These are phyloP conservation scores for Melopsittacus undulatus DNA, from an alignment of 2,797 vertebrate genomes.

Conservation along the genomic window DNA sequence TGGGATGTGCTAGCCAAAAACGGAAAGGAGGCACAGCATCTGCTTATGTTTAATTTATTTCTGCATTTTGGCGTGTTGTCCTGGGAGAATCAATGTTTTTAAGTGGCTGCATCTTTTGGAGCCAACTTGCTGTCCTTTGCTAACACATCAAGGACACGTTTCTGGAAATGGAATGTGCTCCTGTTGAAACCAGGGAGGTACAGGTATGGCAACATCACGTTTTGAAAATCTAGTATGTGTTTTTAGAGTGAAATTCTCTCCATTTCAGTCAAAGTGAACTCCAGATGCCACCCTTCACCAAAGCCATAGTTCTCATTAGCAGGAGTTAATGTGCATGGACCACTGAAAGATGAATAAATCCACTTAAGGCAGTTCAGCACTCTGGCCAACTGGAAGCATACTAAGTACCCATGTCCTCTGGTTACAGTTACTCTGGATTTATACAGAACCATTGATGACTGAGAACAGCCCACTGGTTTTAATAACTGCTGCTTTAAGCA, in stretches of 20 bases:
- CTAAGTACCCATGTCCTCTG: not conserved
- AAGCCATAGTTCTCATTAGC: conserved; percentile 25
- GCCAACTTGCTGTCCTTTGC: conserved; percentile 67
- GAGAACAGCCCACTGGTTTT: not conserved
- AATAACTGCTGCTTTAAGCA: not conserved
- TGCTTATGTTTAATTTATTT: conserved; percentile 74
- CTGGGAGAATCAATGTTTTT: conserved; percentile 64
- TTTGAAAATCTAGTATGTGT: not conserved
- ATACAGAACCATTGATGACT: accelerated
- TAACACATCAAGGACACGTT: conserved; percentile 63
- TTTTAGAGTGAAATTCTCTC: conserved; percentile 32
- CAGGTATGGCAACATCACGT: not conserved
- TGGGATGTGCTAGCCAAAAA: conserved; percentile 59
- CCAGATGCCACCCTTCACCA: not conserved
- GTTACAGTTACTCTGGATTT: not conserved
- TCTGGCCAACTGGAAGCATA: not conserved
- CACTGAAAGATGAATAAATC: not conserved
- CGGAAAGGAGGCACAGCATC: conserved; percentile 66
- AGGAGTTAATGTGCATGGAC: not conserved
- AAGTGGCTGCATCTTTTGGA: conserved; percentile 63
- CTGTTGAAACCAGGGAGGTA: not conserved
- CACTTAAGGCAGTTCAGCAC: not conserved
- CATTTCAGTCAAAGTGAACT: conserved; percentile 31
- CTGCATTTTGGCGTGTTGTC: conserved; percentile 66
- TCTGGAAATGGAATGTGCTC: conserved; percentile 35